Conservation (phyloP, 2,888 invertebrate species). For the Argynnis bischoffii region DNA sequence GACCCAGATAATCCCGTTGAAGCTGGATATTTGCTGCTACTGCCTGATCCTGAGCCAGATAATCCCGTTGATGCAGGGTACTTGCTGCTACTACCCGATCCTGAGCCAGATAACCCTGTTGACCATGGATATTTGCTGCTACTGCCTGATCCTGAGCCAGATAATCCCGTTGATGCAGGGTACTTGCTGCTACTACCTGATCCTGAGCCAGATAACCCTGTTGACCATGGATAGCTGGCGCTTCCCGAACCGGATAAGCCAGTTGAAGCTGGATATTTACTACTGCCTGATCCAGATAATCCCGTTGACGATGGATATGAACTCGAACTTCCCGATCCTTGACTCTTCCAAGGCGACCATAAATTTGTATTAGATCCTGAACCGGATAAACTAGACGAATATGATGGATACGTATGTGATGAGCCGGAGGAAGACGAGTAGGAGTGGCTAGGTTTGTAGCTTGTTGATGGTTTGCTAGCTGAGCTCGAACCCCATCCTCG, state of each 20-base stretch:
- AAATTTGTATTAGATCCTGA: constrained; percentile 12
- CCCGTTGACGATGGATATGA: constrained; percentile 10
- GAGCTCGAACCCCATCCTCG: constrained; percentile 29
- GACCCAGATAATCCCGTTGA: constrained; percentile 43
- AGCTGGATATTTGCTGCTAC: constrained; percentile 27
- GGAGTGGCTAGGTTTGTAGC: constrained; percentile 32
- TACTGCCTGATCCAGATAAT: constrained; percentile 8
- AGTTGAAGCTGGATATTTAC: constrained; percentile 33
- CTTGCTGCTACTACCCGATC: constrained; percentile 15
- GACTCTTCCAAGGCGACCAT: constrained; percentile 3
- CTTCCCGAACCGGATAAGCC: not conserved
- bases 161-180: constrained; percentile 5
- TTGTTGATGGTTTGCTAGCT: constrained; percentile 32
- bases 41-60: constrained; percentile 30
- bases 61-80: constrained; percentile 26
- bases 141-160: not conserved
- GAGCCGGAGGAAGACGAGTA: constrained; percentile 35
- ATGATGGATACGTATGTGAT: constrained; percentile 34
- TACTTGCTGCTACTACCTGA: constrained; percentile 5
- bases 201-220: constrained; percentile 30
- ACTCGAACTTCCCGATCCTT: constrained; percentile 19
- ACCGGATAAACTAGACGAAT: constrained; percentile 31
- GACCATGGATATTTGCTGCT: constrained; percentile 31
- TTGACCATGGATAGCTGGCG: constrained; percentile 15
- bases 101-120: constrained; percentile 29